Conservation (phyloP, 2,888 invertebrate species). For the Nasonia oneida region DNA sequence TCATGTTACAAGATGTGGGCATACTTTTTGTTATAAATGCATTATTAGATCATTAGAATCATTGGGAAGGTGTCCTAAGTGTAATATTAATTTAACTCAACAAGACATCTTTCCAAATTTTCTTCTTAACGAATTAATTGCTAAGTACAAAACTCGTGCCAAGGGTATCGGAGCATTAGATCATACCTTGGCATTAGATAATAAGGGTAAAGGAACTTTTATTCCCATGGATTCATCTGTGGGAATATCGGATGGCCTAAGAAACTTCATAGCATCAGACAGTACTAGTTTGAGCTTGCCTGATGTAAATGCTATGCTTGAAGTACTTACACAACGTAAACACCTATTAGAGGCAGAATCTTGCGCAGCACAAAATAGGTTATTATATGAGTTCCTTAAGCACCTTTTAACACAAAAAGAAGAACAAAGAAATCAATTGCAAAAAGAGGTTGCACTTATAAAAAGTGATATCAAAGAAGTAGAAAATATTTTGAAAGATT, state of each 20-base stretch:
- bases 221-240: conserved; percentile 72
- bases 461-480: conserved; percentile 87
- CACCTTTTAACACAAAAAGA: conserved; percentile 88
- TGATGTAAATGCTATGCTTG: conserved; percentile 91
- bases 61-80: conserved; percentile 90
- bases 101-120: conserved; percentile 93
- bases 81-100: conserved; percentile 86
- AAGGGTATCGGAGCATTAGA: conserved; percentile 79
- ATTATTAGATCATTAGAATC: conserved; percentile 85
- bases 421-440: conserved; percentile 84
- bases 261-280: conserved; percentile 85
- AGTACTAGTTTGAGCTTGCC: conserved; percentile 87
- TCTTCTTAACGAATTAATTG: conserved; percentile 89
- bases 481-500: conserved; percentile 83
- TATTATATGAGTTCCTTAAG: conserved; percentile 91
- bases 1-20: conserved; percentile 94
- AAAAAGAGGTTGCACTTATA: conserved; percentile 87
- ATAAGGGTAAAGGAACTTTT: conserved; percentile 64
- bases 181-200: conserved; percentile 67
- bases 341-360: conserved; percentile 90
- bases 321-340: conserved; percentile 89
- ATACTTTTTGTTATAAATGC: conserved; percentile 94
- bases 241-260: conserved; percentile 75
- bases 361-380: conserved; percentile 88
- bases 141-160: conserved; percentile 84